phyloP scores from a whole-genome alignment of 2,797 vertebrate genomes.

The Sphenopsis melanotis region DNA sequence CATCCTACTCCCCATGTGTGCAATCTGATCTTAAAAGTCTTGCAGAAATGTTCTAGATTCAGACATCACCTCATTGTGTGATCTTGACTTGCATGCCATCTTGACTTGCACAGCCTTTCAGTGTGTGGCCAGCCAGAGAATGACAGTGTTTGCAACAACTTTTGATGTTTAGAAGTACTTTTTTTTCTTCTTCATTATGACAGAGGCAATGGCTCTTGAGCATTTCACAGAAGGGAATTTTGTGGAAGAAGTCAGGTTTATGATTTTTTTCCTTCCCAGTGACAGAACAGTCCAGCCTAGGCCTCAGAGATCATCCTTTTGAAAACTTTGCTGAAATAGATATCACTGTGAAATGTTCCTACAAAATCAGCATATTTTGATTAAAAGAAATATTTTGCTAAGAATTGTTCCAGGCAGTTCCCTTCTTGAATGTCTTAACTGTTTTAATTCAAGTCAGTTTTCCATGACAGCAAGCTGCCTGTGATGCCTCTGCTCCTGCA shows the following conservation, averaged over 20 bases:
- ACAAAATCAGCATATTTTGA: neutral
- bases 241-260: neutral
- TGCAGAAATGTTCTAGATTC: neutral
- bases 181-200: neutral
- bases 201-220: neutral
- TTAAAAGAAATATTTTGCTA: constrained; percentile 3
- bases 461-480: neutral
- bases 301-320: neutral
- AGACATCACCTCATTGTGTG: neutral
- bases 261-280: neutral
- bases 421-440: neutral
- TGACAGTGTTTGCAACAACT: neutral
- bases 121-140: neutral
- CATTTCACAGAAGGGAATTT: neutral
- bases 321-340: neutral
- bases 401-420: neutral
- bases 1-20: neutral
- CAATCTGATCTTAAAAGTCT: neutral
- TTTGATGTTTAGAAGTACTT: neutral
- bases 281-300: neutral
- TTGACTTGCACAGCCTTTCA: neutral
- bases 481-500: neutral
- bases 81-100: neutral
- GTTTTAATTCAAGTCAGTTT: neutral
- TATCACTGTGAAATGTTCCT: neutral